Percentiles rank a stretch among this genome's conserved stretches.
Conservation (phyloP, 2,797 vertebrate species). For the Odontamblyopus lacepedii region DNA sequence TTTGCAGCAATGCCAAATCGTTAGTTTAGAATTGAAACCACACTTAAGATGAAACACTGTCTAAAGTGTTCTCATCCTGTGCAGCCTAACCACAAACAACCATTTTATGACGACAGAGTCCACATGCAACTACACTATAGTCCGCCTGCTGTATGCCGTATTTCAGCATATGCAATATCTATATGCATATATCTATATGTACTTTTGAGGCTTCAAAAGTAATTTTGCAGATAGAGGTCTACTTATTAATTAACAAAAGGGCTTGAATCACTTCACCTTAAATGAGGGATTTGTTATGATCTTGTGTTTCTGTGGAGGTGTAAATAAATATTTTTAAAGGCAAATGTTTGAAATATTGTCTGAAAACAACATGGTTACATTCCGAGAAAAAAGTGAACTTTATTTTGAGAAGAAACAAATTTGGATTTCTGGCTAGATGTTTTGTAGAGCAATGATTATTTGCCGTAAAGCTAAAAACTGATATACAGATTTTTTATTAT, state of each 20-base stretch:
- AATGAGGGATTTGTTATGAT: background rate
- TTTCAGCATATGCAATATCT: background rate
- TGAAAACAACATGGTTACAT: no score
- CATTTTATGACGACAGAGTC: background rate
- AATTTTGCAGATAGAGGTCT: background rate
- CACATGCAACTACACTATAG: background rate
- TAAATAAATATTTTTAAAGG: no score
- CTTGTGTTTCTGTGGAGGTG: no score
- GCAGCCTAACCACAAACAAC: constrained; percentile 45
- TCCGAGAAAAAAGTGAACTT: no score
- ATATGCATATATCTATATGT: background rate
- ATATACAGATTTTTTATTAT: no score
- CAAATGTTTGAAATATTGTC: no score
- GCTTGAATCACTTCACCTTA: background rate
- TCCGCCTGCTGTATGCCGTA: no score
- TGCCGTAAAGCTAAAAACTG: no score
- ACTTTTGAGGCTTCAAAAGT: background rate
- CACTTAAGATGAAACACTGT: background rate
- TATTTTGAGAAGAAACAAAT: no score
- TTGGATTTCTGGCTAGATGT: no score
- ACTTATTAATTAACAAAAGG: background rate
- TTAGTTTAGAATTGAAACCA: constrained; percentile 1
- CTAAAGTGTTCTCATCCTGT: constrained; percentile 5
- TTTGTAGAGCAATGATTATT: no score
- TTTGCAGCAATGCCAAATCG: background rate